A percentile compares a stretch with the other conserved stretches of the same genome.
Evolutionary conservation across 2,797 vertebrate genomes (phyloP).

Genomic region (Acanthurus leucopareius): DNA sequence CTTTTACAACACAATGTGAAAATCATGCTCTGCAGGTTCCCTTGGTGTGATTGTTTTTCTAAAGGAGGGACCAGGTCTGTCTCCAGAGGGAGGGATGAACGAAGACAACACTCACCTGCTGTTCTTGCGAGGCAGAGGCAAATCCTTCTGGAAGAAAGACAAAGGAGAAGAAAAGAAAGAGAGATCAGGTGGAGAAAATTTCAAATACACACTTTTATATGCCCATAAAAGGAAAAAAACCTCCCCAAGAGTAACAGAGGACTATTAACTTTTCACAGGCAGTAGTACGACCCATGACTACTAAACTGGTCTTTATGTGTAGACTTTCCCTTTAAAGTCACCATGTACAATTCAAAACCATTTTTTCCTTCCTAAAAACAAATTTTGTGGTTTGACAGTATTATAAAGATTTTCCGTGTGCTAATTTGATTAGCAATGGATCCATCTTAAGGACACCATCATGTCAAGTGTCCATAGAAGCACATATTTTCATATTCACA

Average conservation of each 20-base stretch:
- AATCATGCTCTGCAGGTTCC: conserved; percentile 29
- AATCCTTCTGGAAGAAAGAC: conserved; percentile 89
- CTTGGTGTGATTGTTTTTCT: conserved; percentile 34
- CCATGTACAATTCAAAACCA: neutral
- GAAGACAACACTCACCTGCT: conserved; percentile 88
- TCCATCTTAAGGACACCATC: neutral
- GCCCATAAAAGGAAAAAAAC: too few species aligned
- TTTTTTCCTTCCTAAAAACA: neutral
- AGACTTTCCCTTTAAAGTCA: neutral
- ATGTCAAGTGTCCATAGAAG: neutral
- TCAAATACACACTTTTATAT: neutral
- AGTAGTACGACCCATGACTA: too few species aligned
- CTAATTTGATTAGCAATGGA: too few species aligned
- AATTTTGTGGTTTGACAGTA: neutral
- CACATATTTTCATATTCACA: neutral
- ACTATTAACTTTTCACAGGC: too few species aligned
- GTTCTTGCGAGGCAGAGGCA: conserved; percentile 92
- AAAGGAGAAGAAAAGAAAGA: conserved; percentile 43
- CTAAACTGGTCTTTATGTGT: neutral
- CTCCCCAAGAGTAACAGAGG: too few species aligned
- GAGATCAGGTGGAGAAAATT: conserved; percentile 75
- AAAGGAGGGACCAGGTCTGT: neutral
- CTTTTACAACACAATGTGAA: conserved; percentile 20
- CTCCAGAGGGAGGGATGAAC: conserved; percentile 14
- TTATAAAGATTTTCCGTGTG: neutral